Evolutionary conservation across 92 coral and sea anemone genomes (phyloP).

Genomic region (Bergia sp.): DNA sequence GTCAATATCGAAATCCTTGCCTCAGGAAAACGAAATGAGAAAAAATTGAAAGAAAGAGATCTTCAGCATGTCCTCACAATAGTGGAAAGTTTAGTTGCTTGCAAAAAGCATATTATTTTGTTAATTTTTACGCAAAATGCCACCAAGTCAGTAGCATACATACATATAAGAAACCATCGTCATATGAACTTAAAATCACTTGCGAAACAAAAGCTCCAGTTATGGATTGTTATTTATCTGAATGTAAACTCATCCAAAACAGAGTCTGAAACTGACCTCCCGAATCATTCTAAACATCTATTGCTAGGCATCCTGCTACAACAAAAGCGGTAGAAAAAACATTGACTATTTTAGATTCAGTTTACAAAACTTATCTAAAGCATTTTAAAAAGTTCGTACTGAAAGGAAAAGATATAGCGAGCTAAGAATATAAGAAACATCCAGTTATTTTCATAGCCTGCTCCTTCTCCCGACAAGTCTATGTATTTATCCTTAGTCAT

Average conservation of each 20-base stretch:
- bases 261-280: background rate
- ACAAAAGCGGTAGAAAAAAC: background rate
- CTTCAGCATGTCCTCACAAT: background rate
- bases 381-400: too few species aligned
- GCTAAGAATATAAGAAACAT: too few species aligned
- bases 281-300: background rate
- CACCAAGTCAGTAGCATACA: too few species aligned
- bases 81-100: background rate
- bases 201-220: background rate
- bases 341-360: background rate
- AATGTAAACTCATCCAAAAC: too few species aligned
- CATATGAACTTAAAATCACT: background rate
- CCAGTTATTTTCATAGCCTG: too few species aligned
- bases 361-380: too few species aligned
- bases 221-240: background rate
- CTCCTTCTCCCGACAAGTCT: too few species aligned
- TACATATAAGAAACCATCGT: background rate
- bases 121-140: too few species aligned
- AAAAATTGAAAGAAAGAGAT: background rate
- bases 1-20: background rate
- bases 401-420: too few species aligned
- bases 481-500: too few species aligned
- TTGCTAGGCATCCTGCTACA: background rate
- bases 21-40: background rate
- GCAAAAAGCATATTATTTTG: too few species aligned